Base-by-base conservation (phyloP, 2,888 invertebrate genomes). In the Chymomyza fuscimana region DNA sequence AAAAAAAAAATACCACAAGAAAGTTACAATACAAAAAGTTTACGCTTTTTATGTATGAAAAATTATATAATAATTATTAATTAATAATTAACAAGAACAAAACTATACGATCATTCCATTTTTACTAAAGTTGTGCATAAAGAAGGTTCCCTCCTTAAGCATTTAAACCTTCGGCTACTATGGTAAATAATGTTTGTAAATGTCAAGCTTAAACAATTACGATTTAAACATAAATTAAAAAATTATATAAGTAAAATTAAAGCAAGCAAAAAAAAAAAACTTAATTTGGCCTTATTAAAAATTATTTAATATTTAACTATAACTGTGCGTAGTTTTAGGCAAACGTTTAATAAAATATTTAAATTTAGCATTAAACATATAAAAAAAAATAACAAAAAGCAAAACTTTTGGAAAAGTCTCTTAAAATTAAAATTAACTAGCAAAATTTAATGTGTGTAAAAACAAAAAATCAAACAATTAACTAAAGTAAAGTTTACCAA, bases 201-300 rank as follows among this genome's bases (percentile, higher is more conserved):
- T 82, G 65, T 76, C 70, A 65, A 56, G 69, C 67, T 69, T 73
- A 68, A 78, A 67, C 67, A 71, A 74, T 70, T 62, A 65, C 65
- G 71, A 51, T 58, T 62, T 63, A 63, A 61, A 63, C 50, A 64
- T 29, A 72, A 32, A 61, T 63, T 63, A 65, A 74, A 70, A 54
- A 52, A 63, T 59, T 12, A 58, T 4, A 59, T 65, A 69, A 71
- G n/a, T 6, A 59, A 56, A 67, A 70, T 61, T 68, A 51, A 51
- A 64, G 5, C n/a, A 29, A 63, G 16, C 56, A 59, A 60, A 54
- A 22, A 68, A 69, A 73, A 71, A 72, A 36, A 74, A 90, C 86
- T 90, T 90, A 87, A 90, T 90, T 90, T 90, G 90, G 90, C 90
- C 90, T 90, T 90, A 90, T 88, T 89, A 83, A 86, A 76, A 72